Evolutionary conservation across 35 echinoderm and acorn worm genomes (phyloP).

Genomic region (Strongylocentrotus purpuratus): DNA sequence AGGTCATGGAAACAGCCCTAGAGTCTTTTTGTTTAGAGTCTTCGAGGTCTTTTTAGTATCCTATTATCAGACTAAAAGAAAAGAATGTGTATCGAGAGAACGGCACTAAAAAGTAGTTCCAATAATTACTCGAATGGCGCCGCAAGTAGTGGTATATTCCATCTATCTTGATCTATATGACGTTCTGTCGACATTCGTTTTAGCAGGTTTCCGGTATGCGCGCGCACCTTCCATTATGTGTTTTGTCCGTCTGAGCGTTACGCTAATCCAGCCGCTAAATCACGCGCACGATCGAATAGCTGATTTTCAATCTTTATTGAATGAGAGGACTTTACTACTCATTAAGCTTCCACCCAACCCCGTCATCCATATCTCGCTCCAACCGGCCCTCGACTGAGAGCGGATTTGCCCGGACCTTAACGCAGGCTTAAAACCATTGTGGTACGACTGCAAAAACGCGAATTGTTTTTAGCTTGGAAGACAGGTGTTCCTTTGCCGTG

Average conservation of each 20-base stretch:
- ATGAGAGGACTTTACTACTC: conserved; percentile 6
- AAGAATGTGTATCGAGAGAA: not conserved
- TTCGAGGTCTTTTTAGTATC: too few relatives aligned
- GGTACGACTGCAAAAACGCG: not conserved
- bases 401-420: not conserved
- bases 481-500: not conserved
- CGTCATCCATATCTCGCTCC: not conserved
- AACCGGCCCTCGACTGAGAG: not conserved
- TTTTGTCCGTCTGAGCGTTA: not conserved
- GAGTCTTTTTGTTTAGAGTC: too few relatives aligned
- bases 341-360: not conserved
- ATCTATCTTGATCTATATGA: not conserved
- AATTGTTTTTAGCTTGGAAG: not conserved
- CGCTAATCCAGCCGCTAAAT: not conserved
- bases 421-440: not conserved
- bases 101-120: not conserved
- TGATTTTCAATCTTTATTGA: conserved; percentile 1
- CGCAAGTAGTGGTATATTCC: not conserved
- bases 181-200: not conserved
- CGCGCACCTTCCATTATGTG: not conserved
- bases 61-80: too few relatives aligned
- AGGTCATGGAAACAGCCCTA: too few relatives aligned
- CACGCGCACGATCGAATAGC: not conserved
- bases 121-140: not conserved
- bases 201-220: not conserved